Percentiles rank a stretch among this genome's conserved stretches.
Evolutionary conservation across 2,888 invertebrate species (phyloP).

Genomic region (Quadroppia sp.): DNA sequence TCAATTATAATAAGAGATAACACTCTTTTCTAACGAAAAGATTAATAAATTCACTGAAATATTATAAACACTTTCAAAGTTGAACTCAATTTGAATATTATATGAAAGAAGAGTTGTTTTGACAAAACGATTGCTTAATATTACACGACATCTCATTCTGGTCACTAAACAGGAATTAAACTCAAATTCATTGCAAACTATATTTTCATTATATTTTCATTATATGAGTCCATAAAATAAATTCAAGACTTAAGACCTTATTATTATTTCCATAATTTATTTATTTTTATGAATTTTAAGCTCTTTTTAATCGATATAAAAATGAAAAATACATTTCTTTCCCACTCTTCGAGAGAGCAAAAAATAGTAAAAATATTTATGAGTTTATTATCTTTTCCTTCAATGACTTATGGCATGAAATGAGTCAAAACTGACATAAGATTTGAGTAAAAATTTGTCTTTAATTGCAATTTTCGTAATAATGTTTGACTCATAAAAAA

Average conservation of each 20-base stretch:
- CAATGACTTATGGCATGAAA: not conserved
- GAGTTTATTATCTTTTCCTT: conserved; percentile 10
- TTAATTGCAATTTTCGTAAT: not conserved
- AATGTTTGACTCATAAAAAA: not conserved
- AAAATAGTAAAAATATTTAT: not conserved
- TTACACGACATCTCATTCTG: conserved; percentile 28
- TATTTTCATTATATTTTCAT: not conserved
- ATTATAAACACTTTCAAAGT: conserved; percentile 8
- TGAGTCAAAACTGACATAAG: not conserved
- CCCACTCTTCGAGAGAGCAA: not conserved
- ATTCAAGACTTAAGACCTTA: not conserved
- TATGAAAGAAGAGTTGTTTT: conserved; percentile 6
- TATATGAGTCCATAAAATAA: not conserved
- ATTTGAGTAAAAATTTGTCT: not conserved
- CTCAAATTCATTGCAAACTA: not conserved
- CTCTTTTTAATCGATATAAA: not conserved
- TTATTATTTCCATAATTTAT: conserved; percentile 7
- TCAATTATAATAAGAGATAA: not conserved
- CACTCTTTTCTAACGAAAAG: not conserved
- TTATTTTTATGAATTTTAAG: not conserved
- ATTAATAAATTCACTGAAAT: not conserved
- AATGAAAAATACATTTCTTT: not conserved
- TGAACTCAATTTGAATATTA: not conserved
- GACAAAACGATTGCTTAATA: conserved; percentile 25
- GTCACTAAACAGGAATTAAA: conserved; percentile 15